Conservation (phyloP, 2,113 vertebrate genomes). For the Xenotilapia leptura region DNA sequence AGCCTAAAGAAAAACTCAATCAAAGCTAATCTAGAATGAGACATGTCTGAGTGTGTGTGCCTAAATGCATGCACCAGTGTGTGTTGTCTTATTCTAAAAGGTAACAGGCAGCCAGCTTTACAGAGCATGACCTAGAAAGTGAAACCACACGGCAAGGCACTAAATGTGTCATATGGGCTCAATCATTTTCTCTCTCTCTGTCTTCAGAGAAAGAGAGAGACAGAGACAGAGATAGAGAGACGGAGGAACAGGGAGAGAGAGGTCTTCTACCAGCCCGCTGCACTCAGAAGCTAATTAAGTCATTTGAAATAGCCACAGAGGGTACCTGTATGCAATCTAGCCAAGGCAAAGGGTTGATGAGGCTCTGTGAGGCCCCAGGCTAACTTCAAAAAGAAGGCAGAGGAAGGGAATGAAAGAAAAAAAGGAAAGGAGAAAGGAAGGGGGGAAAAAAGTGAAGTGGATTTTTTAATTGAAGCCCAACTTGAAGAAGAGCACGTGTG, state of each 20-base stretch:
- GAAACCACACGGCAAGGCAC: slow-evolving; percentile 64
- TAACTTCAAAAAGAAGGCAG: slow-evolving; percentile 66
- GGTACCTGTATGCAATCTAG: slow-evolving; percentile 75
- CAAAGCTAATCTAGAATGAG: slow-evolving; percentile 14
- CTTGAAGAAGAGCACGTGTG: slow-evolving; percentile 45
- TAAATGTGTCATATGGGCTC: slow-evolving; percentile 70
- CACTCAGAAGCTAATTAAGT: slow-evolving; percentile 75
- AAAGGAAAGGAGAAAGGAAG: neutral
- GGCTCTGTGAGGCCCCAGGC: slow-evolving; percentile 63
- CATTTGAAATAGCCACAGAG: slow-evolving; percentile 75
- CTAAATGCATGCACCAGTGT: neutral
- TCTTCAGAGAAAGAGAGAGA: slow-evolving; percentile 8
- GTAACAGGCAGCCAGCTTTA: slow-evolving; percentile 62
- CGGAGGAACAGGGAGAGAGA: neutral
- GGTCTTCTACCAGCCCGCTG: slow-evolving; percentile 30
- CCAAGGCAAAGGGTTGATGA: slow-evolving; percentile 66
- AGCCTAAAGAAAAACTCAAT: slow-evolving; percentile 33
- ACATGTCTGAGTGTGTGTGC: neutral
- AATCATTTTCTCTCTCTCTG: slow-evolving; percentile 61
- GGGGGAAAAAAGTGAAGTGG: slow-evolving; percentile 11
- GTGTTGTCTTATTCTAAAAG: slow-evolving; percentile 54
- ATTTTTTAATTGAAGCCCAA: slow-evolving; percentile 59
- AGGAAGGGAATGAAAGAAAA: slow-evolving; percentile 37
- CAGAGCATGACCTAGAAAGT: slow-evolving; percentile 77
- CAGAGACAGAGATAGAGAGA: neutral